These are phyloP conservation scores for Rhinogobio ventralis DNA, from an alignment of 2,797 vertebrate species.

Conservation along the genomic window DNA sequence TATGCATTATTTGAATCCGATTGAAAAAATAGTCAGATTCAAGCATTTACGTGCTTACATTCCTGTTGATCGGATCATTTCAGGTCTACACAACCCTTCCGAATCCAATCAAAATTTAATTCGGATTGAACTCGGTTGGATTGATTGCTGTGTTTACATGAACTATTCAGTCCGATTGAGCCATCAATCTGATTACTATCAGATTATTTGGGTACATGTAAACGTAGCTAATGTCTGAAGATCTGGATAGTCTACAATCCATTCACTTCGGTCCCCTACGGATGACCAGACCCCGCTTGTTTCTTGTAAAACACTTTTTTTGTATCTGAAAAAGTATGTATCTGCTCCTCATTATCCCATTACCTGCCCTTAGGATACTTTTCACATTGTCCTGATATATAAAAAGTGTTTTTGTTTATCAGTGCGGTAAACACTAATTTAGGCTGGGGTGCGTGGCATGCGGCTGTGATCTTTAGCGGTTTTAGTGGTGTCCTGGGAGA, in stretches of 20 bases:
- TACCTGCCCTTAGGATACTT: conserved; percentile 72
- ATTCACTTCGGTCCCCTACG: background rate
- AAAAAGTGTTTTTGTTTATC: conserved; percentile 73
- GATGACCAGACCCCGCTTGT: background rate
- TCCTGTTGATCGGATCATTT: background rate
- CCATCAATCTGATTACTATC: background rate
- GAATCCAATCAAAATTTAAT: background rate
- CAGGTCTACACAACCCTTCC: background rate
- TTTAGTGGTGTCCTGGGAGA: conserved; percentile 76
- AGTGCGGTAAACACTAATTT: conserved; percentile 73
- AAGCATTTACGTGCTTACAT: background rate
- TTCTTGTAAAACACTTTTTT: conserved; percentile 16
- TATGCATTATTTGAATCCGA: too few species aligned
- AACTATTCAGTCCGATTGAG: background rate
- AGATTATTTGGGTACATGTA: background rate
- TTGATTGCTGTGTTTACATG: background rate
- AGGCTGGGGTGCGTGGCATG: conserved; percentile 69
- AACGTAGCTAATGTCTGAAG: background rate
- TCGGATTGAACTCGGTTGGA: background rate
- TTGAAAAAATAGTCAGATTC: background rate
- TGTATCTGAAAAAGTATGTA: conserved; percentile 24
- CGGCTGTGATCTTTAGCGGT: conserved; percentile 75
- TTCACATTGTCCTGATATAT: conserved; percentile 56
- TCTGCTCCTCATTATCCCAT: conserved; percentile 60
- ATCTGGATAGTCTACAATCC: conserved; percentile 5